Evolutionary conservation across 2,888 invertebrate genomes (phyloP), one percentile per base, ranked within the genome.

Genomic region (Synanthedon formicaeformis): DNA sequence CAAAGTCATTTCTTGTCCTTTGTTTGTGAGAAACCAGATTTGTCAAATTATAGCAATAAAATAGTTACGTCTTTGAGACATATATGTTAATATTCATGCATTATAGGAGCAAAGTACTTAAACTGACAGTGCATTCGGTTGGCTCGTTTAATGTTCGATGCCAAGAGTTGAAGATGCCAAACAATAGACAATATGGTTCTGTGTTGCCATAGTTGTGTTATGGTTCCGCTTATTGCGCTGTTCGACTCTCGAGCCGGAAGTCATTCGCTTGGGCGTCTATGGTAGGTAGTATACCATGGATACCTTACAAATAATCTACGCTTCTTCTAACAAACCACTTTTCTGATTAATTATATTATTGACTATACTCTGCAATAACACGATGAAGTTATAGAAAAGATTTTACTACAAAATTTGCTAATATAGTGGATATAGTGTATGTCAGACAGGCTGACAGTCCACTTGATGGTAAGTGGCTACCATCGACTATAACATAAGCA

Each of bases 111-210:
- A 70, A 71, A 75, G 80, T 78, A 71, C 75, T 79, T 79, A 75
- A 76, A 75, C 80, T 80, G 81, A 83, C 78, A 77, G 69, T 68
- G 73, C 76, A 76, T 67, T 75, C 66, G 64, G 68, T 70, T 67
- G 64, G 64, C 66, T 66, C 65, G 71, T 76, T 67, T 71, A 69
- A 75, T 67, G 71, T 77, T 74, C 69, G 78, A 83, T 87, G 86
- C 86, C 86, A 87, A 87, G 71, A 83, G 74, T 73, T 69, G 75
- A 68, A 78, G 81, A 83, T 84, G 86, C 85, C 86, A 87, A 83
- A 83, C 81, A 84, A 85, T 78, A 78, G 80, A 80, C 83, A 81
- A 80, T 83, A 81, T 75, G 77, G 73, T 67, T 67, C 62, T 67
- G 72, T 62, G 70, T 67, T 67, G 70, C 63, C 66, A 66, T 64